These are phyloP conservation scores for Microtus obscurus DNA, from an alignment of 2,797 vertebrate species.

Conservation along the genomic window DNA sequence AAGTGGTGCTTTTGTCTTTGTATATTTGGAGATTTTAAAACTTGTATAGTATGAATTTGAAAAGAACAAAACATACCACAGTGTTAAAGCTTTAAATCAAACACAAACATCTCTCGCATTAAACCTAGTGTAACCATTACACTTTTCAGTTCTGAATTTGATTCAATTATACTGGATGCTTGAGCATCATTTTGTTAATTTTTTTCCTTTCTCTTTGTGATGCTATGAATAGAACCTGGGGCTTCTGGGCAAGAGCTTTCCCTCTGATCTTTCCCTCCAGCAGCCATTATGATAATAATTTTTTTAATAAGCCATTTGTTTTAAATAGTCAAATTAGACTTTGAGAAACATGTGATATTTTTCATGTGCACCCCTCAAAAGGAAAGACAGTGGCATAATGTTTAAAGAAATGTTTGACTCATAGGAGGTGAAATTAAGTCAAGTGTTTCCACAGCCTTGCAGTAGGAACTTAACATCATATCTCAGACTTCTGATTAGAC, in stretches of 20 bases:
- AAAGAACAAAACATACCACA: neutral
- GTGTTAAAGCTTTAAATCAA: conserved; percentile 13
- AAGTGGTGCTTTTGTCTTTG: neutral
- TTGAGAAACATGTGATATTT: conserved; percentile 18
- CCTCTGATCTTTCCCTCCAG: neutral
- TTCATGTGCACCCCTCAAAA: neutral
- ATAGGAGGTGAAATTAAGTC: neutral
- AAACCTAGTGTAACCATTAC: neutral
- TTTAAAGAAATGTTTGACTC: conserved; percentile 14
- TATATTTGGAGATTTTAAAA: conserved; percentile 33
- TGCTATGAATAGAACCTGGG: neutral
- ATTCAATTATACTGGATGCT: neutral
- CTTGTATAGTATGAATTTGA: conserved; percentile 7
- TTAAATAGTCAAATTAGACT: neutral
- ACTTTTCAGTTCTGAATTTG: neutral
- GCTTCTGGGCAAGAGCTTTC: neutral
- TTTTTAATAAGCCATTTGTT: conserved; percentile 26
- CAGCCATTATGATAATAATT: conserved; percentile 1
- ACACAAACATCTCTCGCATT: conserved; percentile 21
- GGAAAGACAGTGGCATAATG: neutral
- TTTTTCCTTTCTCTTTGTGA: neutral
- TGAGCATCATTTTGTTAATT: neutral
- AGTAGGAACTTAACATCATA: conserved; percentile 33
- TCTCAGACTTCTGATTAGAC: neutral
- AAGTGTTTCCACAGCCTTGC: conserved; percentile 14